These are phyloP conservation scores for Zygaena filipendulae DNA, from an alignment of 2,888 invertebrate genomes.

Conservation along the genomic window DNA sequence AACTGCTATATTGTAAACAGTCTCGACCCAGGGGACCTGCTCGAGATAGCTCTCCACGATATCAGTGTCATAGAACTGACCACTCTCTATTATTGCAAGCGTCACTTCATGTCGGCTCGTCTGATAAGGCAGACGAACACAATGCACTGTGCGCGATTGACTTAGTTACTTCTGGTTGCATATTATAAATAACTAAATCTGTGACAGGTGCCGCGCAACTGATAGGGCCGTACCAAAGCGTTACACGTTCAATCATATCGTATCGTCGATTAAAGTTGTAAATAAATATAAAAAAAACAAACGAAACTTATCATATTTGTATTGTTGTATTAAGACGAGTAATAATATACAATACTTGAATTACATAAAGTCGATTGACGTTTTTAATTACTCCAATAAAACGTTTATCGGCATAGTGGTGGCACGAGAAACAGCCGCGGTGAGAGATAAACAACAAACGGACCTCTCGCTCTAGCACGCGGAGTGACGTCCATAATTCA, in stretches of 20 bases:
- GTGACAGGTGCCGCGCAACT: constrained; percentile 28
- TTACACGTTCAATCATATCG: constrained; percentile 26
- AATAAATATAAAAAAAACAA: no score
- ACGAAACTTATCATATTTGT: no score
- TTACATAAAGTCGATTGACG: constrained; percentile 49
- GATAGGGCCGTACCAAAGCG: constrained; percentile 34
- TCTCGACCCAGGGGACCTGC: constrained; percentile 37
- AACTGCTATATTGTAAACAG: constrained; percentile 38
- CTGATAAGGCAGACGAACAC: no score
- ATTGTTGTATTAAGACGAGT: constrained; percentile 21
- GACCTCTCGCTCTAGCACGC: constrained; percentile 42
- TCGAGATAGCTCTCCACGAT: constrained; percentile 37
- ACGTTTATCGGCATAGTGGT: constrained; percentile 55
- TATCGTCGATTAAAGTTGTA: constrained; percentile 34
- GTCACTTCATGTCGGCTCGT: constrained; percentile 28
- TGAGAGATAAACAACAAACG: constrained; percentile 48
- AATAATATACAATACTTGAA: constrained; percentile 37
- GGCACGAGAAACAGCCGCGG: constrained; percentile 53
- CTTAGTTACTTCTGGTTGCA: constrained; percentile 10
- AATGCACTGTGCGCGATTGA: constrained; percentile 10
- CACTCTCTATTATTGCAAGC: constrained; percentile 36
- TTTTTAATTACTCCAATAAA: constrained; percentile 64
- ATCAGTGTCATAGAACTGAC: constrained; percentile 58
- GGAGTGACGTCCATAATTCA: constrained; percentile 59
- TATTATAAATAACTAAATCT: constrained; percentile 29